Base-by-base conservation (phyloP, 2,113 vertebrate species). In the Etheostoma cragini region DNA sequence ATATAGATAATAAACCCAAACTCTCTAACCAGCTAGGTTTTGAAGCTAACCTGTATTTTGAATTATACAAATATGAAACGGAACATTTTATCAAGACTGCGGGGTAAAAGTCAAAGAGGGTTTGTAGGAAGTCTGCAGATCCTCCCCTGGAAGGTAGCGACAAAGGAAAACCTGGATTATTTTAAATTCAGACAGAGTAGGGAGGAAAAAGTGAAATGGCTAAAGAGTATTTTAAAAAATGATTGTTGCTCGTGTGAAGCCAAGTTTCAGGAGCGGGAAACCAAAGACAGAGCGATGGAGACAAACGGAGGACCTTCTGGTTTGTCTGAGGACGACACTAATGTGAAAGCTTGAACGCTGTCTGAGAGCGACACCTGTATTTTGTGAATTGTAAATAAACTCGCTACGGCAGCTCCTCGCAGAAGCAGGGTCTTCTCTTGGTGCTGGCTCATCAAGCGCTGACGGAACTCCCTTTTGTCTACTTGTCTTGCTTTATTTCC, bases 371-470 rank as follows among this genome's bases (percentile, higher is more conserved):
- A 85, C 69, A 1, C 84, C 77, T 90, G 87, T 88, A 57, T 92
- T 90, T 90, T 92, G 87, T 93, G 87, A 91, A 82, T 81, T 90
- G 92, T 94, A 91, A 93, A 94, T 93, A 94, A 94, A 91, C 30
- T 83, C 1, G 86, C 75, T 77, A 72, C 38, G 92, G 92, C 90
- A 90, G 93, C 91, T 90, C 92, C 92, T 93, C 93, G 92, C 93
- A 94, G 93, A 93, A 93, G 93, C 93, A 94, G 92, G 91, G 93
- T 89, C 93, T 94, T 93, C 90, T 94, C 93, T 94, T 94, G 93
- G 91, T 87, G 92, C 91, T 88, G 82, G 77, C 80, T 75, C 61
- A 74, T 72, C 57, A 86, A 78, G 89, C 57, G 72, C 73, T 86
- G 77, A 89, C 77, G 83, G 81, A 76, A 81, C 17, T 71, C 12